Conservation (phyloP, 2,113 vertebrate genomes). For the Mus spicilegus region DNA sequence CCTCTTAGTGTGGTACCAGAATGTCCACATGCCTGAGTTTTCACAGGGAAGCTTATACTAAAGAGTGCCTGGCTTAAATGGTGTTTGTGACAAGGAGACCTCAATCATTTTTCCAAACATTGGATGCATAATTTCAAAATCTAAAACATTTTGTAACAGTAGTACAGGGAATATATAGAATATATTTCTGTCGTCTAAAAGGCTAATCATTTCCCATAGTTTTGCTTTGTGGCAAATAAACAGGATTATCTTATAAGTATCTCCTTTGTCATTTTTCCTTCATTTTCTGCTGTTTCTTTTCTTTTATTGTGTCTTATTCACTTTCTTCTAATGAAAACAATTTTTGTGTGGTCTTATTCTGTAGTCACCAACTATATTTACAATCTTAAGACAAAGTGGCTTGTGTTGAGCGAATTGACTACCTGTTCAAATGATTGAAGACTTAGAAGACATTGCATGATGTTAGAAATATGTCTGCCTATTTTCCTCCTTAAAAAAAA, state of each 20-base stretch:
- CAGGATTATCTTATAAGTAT: slow-evolving; percentile 30
- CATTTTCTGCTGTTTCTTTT: background rate
- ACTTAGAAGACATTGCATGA: slow-evolving; percentile 13
- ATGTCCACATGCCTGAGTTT: background rate
- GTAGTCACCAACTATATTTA: background rate
- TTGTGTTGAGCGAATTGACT: slow-evolving; percentile 54
- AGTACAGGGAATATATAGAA: slow-evolving; percentile 66
- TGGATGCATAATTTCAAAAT: slow-evolving; percentile 45
- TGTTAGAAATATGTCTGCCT: slow-evolving; percentile 42
- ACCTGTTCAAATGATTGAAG: slow-evolving; percentile 62
- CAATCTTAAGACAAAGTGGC: slow-evolving; percentile 50
- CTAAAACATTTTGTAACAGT: slow-evolving; percentile 35
- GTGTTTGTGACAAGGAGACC: background rate
- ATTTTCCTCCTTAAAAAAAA: background rate
- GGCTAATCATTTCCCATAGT: slow-evolving; percentile 61
- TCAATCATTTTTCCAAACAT: slow-evolving; percentile 9
- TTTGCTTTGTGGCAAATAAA: slow-evolving; percentile 56
- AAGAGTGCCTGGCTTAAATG: background rate
- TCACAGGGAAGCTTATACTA: background rate
- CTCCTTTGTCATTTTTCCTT: slow-evolving; percentile 44
- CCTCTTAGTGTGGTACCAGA: background rate
- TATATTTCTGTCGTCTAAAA: slow-evolving; percentile 74
- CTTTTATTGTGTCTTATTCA: background rate
- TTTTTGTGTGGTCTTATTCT: background rate
- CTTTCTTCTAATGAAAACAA: background rate